Evolutionary conservation across 1,140 invertebrate species (phyloP), one percentile per base, ranked within the genome.

Genomic region (Microplitis mediator): DNA sequence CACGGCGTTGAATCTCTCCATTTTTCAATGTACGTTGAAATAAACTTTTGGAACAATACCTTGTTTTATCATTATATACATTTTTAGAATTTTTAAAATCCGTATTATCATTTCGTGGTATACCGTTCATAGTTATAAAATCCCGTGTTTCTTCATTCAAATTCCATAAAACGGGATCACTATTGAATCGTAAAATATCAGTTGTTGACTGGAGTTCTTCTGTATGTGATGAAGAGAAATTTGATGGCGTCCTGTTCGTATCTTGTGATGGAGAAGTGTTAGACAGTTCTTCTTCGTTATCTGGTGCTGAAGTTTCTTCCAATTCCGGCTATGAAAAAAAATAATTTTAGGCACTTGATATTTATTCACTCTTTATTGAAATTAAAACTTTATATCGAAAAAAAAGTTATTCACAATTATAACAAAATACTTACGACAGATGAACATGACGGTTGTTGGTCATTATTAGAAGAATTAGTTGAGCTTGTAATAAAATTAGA

Each of bases 1-100:
- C 34, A 51, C 73, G 69, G n/a, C 62, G 61, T 45, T 65, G 23
- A 36, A 39, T 54, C 39, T 71, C 69, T 13, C 64, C 69, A 67
- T 71, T 74, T 39, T 31, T 67, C 36, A 71, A 14, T 36, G 34
- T 63, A 3, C 51, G 45, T 35, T 52, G 5, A 56, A n/a, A 71
- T 52, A 62, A 34, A 71, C 13, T 61, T 61, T 45, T 62, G 3
- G 58, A 70, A 62, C 36, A 70, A 36, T 60, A 39, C 23, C 68
- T 70, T 72, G 73, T 72, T 54, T 54, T 54, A 54, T 54, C 52
- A 54, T 6, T 54, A 23, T 54, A 54, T 0, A 54, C 52, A 54
- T 54, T 54, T 23, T 23, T 54, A 23, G 52, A 54, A 54, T 54
- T 54, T 54, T 54, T 54, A 54, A 54, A 14, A 54, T 54, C 52